Evolutionary conservation across 1,140 invertebrate species (phyloP).

Genomic region (Pissodes strobi): DNA sequence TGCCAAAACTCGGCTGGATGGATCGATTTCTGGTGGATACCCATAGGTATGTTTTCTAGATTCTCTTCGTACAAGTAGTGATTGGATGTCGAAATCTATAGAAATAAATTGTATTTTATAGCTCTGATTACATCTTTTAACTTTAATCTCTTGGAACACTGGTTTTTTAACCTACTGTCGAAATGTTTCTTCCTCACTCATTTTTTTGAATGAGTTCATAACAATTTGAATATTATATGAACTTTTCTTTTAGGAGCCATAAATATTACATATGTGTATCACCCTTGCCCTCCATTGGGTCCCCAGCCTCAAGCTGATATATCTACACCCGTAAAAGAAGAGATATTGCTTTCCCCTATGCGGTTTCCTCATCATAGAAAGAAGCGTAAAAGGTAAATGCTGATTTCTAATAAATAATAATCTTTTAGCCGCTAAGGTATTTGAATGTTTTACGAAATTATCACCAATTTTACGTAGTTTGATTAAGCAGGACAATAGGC

Average conservation of each 20-base stretch:
- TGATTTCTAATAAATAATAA: neutral
- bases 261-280: slow-evolving; percentile 88
- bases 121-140: too few relatives aligned
- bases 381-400: slow-evolving; percentile 33
- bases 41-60: slow-evolving; percentile 61
- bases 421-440: too few relatives aligned
- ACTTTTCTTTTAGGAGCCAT: slow-evolving; percentile 73
- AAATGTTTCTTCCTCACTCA: too few relatives aligned
- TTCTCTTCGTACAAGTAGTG: neutral
- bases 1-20: slow-evolving; percentile 83
- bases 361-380: slow-evolving; percentile 76
- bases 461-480: too few relatives aligned
- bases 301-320: slow-evolving; percentile 87
- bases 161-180: too few relatives aligned
- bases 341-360: slow-evolving; percentile 88
- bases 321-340: slow-evolving; percentile 92
- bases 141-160: too few relatives aligned
- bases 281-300: slow-evolving; percentile 85
- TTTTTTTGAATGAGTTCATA: too few relatives aligned
- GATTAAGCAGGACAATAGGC: too few relatives aligned
- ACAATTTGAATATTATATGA: too few relatives aligned
- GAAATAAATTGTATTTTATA: too few relatives aligned
- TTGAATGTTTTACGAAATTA: too few relatives aligned
- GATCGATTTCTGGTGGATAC: slow-evolving; percentile 95
- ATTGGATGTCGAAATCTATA: too few relatives aligned